A percentile compares a stretch with the other conserved stretches of the same genome.
Conservation (phyloP, 2,888 invertebrate genomes). For the Cheilosia urbana region DNA sequence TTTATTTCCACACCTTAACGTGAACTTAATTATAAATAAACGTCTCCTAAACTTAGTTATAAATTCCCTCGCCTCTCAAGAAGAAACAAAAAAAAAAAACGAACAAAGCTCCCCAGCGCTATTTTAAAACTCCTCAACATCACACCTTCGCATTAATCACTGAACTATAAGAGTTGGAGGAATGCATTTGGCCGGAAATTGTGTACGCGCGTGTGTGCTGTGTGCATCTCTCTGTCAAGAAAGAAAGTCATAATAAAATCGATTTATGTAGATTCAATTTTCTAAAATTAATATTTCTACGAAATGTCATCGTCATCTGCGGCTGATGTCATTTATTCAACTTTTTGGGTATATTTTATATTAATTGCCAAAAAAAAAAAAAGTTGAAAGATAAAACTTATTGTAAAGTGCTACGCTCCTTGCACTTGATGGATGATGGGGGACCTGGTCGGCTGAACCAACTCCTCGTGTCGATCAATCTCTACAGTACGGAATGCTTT, state of each 20-base stretch:
- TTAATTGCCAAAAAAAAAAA: slow-evolving; percentile 6
- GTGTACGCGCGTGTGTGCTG: background rate
- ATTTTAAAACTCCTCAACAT: slow-evolving; percentile 11
- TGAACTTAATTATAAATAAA: too few species aligned
- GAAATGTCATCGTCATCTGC: background rate
- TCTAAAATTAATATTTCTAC: slow-evolving; percentile 2
- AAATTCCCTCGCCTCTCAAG: background rate
- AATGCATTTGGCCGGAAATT: slow-evolving; percentile 35
- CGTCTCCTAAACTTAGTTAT: background rate
- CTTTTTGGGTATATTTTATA: slow-evolving; percentile 1
- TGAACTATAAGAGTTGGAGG: background rate
- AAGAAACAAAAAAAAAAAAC: background rate
- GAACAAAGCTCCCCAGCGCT: background rate
- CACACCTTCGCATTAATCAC: slow-evolving; percentile 14
- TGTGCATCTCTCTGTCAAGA: background rate
- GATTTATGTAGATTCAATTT: background rate
- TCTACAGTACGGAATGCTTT: background rate
- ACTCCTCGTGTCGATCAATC: slow-evolving; percentile 5
- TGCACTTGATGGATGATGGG: slow-evolving; percentile 3
- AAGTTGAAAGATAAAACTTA: background rate
- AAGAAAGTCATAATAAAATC: slow-evolving; percentile 11
- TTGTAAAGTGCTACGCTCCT: background rate
- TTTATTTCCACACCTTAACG: too few species aligned
- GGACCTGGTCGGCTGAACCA: background rate
- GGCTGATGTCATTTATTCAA: slow-evolving; percentile 16